Conservation (phyloP, 2,113 vertebrate species). For the Thalassoma bifasciatum region DNA sequence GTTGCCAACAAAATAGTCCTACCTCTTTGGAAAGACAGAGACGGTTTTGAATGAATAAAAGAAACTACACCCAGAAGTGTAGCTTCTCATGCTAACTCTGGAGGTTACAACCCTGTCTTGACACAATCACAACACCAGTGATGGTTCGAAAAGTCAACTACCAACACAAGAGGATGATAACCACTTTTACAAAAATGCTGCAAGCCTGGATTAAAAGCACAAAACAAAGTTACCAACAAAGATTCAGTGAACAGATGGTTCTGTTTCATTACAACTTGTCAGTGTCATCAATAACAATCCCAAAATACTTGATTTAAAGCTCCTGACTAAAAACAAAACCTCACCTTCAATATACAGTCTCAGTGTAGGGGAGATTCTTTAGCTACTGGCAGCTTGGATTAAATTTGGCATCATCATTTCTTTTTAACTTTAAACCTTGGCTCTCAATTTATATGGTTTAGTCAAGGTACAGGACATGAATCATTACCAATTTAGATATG, state of each 20-base stretch:
- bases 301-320: not conserved
- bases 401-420: not conserved
- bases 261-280: not conserved
- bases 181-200: constrained; percentile 25
- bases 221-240: not conserved
- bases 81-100: constrained; percentile 4
- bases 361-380: too few species aligned
- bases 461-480: not conserved
- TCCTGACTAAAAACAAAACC: not conserved
- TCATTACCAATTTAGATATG: too few species aligned
- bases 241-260: not conserved
- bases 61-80: not conserved
- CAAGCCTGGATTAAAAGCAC: constrained; percentile 37
- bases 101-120: constrained; percentile 15
- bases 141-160: constrained; percentile 3
- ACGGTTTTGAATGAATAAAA: not conserved
- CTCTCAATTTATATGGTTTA: not conserved
- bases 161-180: constrained; percentile 4
- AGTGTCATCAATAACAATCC: not conserved
- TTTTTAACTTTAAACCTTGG: not conserved
- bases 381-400: not conserved
- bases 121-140: constrained; percentile 4
- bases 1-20: constrained; percentile 78
- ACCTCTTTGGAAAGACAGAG: constrained; percentile 73
- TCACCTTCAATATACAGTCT: too few species aligned